These are phyloP conservation scores for Acanthaster planci DNA, from an alignment of 35 echinoderm and acorn worm genomes.

Conservation along the genomic window DNA sequence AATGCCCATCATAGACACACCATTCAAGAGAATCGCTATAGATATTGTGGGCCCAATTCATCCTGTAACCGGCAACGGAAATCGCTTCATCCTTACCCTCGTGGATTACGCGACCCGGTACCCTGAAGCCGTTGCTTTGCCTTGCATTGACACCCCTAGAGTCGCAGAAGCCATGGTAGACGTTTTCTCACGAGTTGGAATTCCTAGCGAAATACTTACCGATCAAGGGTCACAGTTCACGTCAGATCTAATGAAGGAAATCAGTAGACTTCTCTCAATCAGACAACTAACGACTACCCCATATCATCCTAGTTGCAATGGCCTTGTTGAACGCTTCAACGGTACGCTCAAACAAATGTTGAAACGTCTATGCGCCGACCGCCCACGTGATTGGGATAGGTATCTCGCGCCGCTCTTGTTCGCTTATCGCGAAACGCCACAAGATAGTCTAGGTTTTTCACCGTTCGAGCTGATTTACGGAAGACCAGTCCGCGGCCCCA, in stretches of 20 bases:
- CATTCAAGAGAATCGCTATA: constrained; percentile 52
- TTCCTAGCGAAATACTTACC: constrained; percentile 73
- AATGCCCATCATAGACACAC: constrained; percentile 59
- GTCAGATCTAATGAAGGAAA: constrained; percentile 62
- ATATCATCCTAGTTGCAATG: constrained; percentile 67
- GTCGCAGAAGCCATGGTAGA: constrained; percentile 72
- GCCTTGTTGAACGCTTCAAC: constrained; percentile 79
- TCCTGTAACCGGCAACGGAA: constrained; percentile 26
- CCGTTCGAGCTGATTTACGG: constrained; percentile 76
- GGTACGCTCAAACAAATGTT: constrained; percentile 69
- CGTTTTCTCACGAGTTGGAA: constrained; percentile 62
- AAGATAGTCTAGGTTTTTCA: constrained; percentile 43
- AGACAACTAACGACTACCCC: constrained; percentile 50
- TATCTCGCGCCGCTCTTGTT: constrained; percentile 64
- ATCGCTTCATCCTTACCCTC: constrained; percentile 53
- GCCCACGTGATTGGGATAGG: constrained; percentile 71
- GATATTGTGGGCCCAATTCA: constrained; percentile 70
- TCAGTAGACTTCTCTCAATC: constrained; percentile 59
- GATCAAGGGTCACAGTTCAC: constrained; percentile 70
- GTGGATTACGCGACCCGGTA: constrained; percentile 73
- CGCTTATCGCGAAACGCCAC: constrained; percentile 61
- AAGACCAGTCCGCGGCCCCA: constrained; percentile 54
- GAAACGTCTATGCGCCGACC: constrained; percentile 42
- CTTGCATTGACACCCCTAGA: constrained; percentile 44
- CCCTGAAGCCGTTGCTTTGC: constrained; percentile 65